phyloP scores from a whole-genome alignment of 2,113 vertebrate species.

The Heterotis niloticus region DNA sequence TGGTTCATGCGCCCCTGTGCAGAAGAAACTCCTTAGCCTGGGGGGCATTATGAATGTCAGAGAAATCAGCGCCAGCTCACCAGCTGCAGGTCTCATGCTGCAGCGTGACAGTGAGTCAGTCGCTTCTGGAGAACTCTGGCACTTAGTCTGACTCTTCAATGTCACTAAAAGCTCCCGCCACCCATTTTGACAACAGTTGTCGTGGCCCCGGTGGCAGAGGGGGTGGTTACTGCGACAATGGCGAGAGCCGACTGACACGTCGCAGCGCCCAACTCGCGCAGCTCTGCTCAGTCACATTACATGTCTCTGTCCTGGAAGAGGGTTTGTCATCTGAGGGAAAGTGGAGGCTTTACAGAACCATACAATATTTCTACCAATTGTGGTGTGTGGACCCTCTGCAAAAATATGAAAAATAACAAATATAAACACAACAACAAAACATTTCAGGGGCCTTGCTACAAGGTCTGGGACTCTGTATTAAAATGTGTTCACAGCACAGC shows the following conservation, averaged over 20 bases:
- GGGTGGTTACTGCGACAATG: background rate
- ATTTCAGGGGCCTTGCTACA: background rate
- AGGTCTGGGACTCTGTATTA: background rate
- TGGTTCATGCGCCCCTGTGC: background rate
- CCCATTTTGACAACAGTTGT: background rate
- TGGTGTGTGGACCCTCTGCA: no score
- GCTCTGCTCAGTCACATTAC: background rate
- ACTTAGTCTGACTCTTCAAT: background rate
- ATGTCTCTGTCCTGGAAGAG: background rate
- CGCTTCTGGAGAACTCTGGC: conserved; percentile 12
- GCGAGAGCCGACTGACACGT: background rate
- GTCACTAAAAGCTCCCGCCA: background rate
- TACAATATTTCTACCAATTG: background rate
- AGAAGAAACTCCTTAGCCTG: conserved; percentile 1
- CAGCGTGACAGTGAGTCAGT: background rate
- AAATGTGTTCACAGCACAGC: no score
- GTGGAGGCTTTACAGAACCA: background rate
- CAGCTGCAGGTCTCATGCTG: conserved; percentile 17
- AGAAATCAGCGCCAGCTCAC: conserved; percentile 34
- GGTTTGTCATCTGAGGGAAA: background rate
- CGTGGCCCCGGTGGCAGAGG: background rate
- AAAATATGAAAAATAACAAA: background rate
- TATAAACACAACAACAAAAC: background rate
- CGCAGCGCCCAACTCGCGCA: background rate
- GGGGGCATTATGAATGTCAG: conserved; percentile 42